Evolutionary conservation across 2,113 vertebrate species (phyloP), one percentile per base, ranked within the genome.

Genomic region (Elanus axillaris): DNA sequence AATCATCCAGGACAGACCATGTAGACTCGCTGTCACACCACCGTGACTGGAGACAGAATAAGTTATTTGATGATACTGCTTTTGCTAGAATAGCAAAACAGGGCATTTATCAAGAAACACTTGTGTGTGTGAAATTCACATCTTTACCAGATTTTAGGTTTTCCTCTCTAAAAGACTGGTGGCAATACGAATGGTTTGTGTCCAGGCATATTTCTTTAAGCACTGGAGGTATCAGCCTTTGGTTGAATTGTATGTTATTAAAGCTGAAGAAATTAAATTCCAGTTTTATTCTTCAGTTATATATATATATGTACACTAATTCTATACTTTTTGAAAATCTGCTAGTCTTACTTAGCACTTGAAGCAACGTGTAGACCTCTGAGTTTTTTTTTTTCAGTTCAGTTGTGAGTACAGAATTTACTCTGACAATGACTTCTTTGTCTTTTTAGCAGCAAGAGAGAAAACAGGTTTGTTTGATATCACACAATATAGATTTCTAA

Each of bases 251-350:
- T 7, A n/a, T 31, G 27, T 56, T 62, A 15, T 7, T 48, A 43
- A 59, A 66, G 55, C n/a, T 60, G 9, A 43, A 60, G 8, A 34
- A 48, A n/a, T 52, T 5, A 7, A 77, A 71, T 25, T 47, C 42
- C 17, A 7, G 40, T 43, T 31, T 26, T 72, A 3, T 10, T 66
- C 12, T 50, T 34, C 8, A 20, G 29, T 55, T 72, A 11, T 50
- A 74, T 63, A 11, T 50, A 74, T 63, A 9, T 53, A 5, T 10
- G 26, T n/a, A 59, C 59, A 43, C 32, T n/a, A 9, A 6, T 45
- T 31, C 27, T n/a, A 0, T 16, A 11, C 0, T 4, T 12, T 55
- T 42, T n/a, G 29, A 45, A 45, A 48, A 11, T 25, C 23, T 55
- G 26, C 43, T 48, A 3, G 23, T 50, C 40, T 43, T 34, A 8